phyloP scores from a whole-genome alignment of 2,888 invertebrate genomes.

The Leptogaster cylindrica region DNA sequence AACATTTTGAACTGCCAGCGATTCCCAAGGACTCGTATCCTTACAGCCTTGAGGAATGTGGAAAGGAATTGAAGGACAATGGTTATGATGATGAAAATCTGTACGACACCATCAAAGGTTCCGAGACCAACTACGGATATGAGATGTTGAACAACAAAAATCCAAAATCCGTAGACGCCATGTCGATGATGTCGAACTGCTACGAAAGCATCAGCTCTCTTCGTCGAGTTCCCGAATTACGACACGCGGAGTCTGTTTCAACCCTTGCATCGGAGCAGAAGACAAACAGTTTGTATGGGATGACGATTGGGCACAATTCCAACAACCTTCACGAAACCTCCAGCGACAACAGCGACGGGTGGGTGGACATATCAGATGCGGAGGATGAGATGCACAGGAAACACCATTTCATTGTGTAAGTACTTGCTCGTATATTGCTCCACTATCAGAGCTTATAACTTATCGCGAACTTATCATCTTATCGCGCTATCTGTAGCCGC shows the following conservation, averaged over 20 bases:
- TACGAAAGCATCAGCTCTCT: slow-evolving; percentile 60
- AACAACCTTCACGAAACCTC: slow-evolving; percentile 46
- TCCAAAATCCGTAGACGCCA: slow-evolving; percentile 50
- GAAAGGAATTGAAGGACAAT: neutral
- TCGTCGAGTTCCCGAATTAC: slow-evolving; percentile 46
- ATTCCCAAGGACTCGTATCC: slow-evolving; percentile 15
- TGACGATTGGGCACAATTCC: slow-evolving; percentile 53
- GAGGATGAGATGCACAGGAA: slow-evolving; percentile 41
- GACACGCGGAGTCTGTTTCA: slow-evolving; percentile 58
- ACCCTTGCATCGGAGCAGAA: slow-evolving; percentile 61
- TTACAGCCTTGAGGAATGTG: neutral
- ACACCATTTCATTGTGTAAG: slow-evolving; percentile 61
- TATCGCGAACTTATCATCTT: slow-evolving; percentile 14
- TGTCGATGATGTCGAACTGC: slow-evolving; percentile 59
- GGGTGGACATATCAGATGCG: slow-evolving; percentile 60
- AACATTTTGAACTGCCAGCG: slow-evolving; percentile 30
- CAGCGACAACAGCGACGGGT: slow-evolving; percentile 59
- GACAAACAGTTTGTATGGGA: slow-evolving; percentile 61
- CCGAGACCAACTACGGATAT: slow-evolving; percentile 61
- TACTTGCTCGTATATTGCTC: slow-evolving; percentile 45
- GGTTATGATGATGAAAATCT: slow-evolving; percentile 65
- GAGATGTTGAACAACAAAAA: slow-evolving; percentile 52
- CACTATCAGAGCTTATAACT: slow-evolving; percentile 6
- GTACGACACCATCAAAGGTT: slow-evolving; percentile 69
- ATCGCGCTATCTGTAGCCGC: too few species aligned